These are phyloP conservation scores for Magallana ariakensis DNA, from an alignment of 1,140 invertebrate species.

Conservation along the genomic window DNA sequence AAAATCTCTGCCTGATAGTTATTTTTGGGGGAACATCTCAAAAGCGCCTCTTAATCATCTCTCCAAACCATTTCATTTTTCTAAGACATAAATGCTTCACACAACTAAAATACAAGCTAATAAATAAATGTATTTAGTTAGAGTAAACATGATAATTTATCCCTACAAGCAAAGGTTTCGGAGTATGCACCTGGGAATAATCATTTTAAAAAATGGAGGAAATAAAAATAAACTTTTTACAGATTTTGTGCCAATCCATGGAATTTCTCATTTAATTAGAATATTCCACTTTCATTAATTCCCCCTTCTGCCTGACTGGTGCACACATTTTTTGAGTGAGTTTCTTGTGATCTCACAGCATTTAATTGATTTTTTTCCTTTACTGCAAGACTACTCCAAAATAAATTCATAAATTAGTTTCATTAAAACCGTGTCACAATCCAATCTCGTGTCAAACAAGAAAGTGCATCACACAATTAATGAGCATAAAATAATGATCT, in stretches of 20 bases:
- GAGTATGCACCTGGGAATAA: neutral
- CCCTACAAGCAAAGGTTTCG: neutral
- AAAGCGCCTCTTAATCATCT: neutral
- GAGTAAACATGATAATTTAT: neutral
- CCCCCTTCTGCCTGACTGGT: neutral
- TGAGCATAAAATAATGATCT: no score
- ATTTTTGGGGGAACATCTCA: constrained; percentile 23
- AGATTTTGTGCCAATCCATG: neutral
- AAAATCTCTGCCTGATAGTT: neutral
- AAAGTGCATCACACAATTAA: no score
- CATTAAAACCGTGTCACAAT: neutral
- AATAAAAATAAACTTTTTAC: neutral
- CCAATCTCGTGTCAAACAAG: neutral
- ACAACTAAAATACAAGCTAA: neutral
- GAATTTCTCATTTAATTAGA: constrained; percentile 10
- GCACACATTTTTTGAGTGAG: neutral
- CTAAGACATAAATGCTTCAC: neutral
- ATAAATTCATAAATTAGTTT: neutral
- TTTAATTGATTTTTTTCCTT: neutral
- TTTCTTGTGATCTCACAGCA: neutral
- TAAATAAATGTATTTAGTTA: neutral
- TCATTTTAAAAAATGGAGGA: neutral
- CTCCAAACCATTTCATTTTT: neutral
- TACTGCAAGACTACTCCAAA: neutral
- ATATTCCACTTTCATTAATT: neutral